Conservation (phyloP, 2,113 vertebrate genomes). For the Chionomys nivalis region DNA sequence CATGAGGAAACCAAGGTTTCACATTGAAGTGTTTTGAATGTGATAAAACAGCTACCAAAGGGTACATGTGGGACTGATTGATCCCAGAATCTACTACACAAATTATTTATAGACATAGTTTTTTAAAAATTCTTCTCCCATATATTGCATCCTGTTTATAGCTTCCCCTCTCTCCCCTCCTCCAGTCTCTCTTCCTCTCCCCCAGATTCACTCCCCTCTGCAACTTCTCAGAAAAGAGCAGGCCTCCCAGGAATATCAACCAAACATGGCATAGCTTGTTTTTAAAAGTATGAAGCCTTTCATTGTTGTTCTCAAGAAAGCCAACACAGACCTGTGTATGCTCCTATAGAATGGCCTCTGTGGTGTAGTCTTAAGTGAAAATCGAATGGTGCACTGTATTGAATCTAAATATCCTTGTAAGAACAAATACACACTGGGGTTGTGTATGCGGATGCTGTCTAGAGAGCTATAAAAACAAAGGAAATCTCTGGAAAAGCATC, state of each 20-base stretch:
- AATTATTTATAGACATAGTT: neutral
- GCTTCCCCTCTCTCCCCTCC: neutral
- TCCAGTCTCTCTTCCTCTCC: neutral
- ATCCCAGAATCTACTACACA: neutral
- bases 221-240: neutral
- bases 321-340: neutral
- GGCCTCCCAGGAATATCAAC: neutral
- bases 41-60: neutral
- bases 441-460: neutral
- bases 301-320: neutral
- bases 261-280: neutral
- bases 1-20: neutral
- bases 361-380: neutral
- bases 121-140: neutral
- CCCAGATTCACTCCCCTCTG: neutral
- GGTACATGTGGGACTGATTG: neutral
- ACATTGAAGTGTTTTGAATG: neutral
- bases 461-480: neutral
- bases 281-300: neutral
- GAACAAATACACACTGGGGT: neutral
- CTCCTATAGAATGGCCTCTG: neutral
- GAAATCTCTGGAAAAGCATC: neutral
- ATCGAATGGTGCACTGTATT: neutral
- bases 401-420: neutral
- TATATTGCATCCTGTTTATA: neutral